Evolutionary conservation across 2,888 invertebrate species (phyloP), one percentile per base, ranked within the genome.

Genomic region (Leistus spinibarbis): DNA sequence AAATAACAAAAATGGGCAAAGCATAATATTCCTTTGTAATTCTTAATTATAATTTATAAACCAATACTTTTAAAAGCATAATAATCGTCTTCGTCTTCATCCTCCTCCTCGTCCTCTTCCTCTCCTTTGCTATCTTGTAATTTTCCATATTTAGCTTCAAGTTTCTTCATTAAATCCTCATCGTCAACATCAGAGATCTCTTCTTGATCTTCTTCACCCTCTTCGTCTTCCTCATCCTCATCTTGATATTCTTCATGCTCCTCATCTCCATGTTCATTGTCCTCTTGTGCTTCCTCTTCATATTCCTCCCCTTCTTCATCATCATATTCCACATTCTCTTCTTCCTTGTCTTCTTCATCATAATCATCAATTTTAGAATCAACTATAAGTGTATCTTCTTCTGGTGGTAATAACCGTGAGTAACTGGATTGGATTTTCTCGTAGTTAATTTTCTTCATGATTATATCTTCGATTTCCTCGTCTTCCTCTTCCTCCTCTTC

Each of bases 71-170:
- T 86, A 84, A 84, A 84, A 76, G 81, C 82, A 75, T 78, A 77
- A 71, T 81, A 79, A 76, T 79, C 79, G n/a, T 79, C 78, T 68
- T 78, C 78, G 20, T 77, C 77, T 53, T 76, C 77, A 40, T 80
- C 80, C 79, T 82, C 83, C 81, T 87, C 87, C 82, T 82, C 88
- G 81, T 81, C 88, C 79, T 79, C 88, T 83, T 84, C 83, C 57
- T 86, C 84, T 22, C 78, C 79, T 76, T 83, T 81, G 77, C 89
- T 89, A 10, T 40, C 40, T 40, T 40, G 40, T 40, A 93, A 84
- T 78, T 91, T 90, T 68, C 93, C 93, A 83, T 93, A 93, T 87
- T 92, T 92, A 23, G 90, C 91, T 82, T 93, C 93, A 74, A 93
- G 85, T 78, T 92, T 89, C 80, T 87, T 91, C 80, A 93, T 86